Evolutionary conservation across 2,888 invertebrate species (phyloP).

Genomic region (Sturmia bella): DNA sequence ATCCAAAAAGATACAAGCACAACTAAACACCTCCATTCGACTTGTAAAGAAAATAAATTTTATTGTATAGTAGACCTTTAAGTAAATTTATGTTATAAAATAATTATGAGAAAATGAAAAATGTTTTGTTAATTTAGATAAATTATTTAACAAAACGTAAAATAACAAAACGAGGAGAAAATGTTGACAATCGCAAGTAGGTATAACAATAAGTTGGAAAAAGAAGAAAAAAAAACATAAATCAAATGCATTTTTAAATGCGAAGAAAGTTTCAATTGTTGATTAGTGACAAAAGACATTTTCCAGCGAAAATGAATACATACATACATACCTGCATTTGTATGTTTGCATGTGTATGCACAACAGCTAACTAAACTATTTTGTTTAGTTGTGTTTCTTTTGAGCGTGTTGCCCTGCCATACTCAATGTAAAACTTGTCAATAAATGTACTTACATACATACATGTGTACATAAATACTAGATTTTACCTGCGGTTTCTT

Average conservation of each 20-base stretch:
- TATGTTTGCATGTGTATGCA: neutral
- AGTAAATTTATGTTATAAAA: conserved; percentile 32
- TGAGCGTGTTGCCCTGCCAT: too few species aligned
- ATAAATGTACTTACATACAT: too few species aligned
- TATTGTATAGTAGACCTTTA: conserved; percentile 45
- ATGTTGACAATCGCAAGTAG: conserved; percentile 1
- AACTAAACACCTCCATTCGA: neutral
- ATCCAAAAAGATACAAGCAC: conserved; percentile 12
- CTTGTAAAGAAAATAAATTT: conserved; percentile 49
- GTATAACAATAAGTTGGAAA: conserved; percentile 13
- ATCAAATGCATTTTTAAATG: conserved; percentile 46
- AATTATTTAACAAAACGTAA: conserved; percentile 65
- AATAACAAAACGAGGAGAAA: conserved; percentile 17
- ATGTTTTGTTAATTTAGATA: conserved; percentile 63
- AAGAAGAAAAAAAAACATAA: conserved; percentile 17
- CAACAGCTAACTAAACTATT: neutral
- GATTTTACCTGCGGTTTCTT: too few species aligned
- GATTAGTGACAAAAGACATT: conserved; percentile 12
- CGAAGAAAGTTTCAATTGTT: conserved; percentile 54
- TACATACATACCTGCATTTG: neutral
- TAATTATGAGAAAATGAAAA: conserved; percentile 37
- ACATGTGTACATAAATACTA: too few species aligned
- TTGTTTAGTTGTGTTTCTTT: too few species aligned
- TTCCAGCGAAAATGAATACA: conserved; percentile 15
- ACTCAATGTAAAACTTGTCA: too few species aligned